Conservation (phyloP, 2,888 invertebrate genomes). For the Mythimna pallens region DNA sequence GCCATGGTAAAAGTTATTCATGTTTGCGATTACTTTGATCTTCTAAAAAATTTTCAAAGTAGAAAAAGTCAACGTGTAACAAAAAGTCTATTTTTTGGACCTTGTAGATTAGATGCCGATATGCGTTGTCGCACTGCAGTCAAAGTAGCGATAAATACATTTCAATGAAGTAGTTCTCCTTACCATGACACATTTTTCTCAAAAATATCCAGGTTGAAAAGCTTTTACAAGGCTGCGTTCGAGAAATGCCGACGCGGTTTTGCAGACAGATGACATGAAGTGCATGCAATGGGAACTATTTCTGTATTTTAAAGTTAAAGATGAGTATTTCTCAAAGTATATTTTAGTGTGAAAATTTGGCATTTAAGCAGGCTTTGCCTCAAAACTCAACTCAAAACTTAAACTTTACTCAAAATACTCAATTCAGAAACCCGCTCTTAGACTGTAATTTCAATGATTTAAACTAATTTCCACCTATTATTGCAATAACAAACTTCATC, state of each 20-base stretch:
- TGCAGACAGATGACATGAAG: background rate
- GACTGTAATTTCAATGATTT: too few species aligned
- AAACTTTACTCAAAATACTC: too few species aligned
- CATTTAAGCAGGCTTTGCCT: too few species aligned
- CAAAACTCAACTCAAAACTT: too few species aligned
- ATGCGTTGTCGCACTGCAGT: conserved; percentile 18
- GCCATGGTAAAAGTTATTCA: too few species aligned
- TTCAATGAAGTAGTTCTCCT: conserved; percentile 15
- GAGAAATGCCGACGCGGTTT: background rate
- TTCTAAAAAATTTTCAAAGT: too few species aligned
- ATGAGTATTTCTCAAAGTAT: background rate
- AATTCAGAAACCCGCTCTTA: too few species aligned
- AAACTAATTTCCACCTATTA: conserved; percentile 12
- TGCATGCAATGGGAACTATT: background rate
- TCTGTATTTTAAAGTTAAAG: background rate
- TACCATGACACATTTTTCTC: conserved; percentile 31
- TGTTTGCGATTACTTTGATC: too few species aligned
- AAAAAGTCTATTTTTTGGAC: background rate
- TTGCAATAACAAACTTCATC: background rate
- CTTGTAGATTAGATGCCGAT: background rate
- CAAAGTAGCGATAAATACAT: background rate
- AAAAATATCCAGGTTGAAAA: conserved; percentile 9
- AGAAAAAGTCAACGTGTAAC: background rate
- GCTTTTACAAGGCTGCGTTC: conserved; percentile 13
- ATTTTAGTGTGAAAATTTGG: too few species aligned